Conservation (phyloP, 2,888 invertebrate species). For the Microdon myrmicae region DNA sequence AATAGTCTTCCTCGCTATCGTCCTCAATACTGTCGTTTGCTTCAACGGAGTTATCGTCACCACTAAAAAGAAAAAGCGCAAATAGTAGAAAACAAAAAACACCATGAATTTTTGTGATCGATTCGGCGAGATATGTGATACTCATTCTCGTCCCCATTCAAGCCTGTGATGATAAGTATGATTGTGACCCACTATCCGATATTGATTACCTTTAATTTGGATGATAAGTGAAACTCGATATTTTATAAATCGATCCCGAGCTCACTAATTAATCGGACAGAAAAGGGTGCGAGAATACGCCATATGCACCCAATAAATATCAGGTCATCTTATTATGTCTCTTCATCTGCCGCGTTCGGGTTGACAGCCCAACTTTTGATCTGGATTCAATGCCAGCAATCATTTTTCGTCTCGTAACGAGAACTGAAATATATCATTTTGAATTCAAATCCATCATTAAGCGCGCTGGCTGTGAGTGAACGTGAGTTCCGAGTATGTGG, state of each 20-base stretch:
- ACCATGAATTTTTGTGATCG: no score
- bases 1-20: conserved; percentile 54
- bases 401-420: conserved; percentile 16
- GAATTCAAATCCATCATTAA: conserved; percentile 29
- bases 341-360: no score
- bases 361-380: no score
- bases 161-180: conserved; percentile 30
- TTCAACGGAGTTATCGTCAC: conserved; percentile 8
- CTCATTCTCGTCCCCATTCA: conserved; percentile 13
- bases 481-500: conserved; percentile 29
- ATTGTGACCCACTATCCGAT: conserved; percentile 41
- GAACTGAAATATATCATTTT: conserved; percentile 40
- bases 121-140: conserved; percentile 47
- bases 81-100: no score
- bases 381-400: no score
- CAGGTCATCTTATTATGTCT: no score
- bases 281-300: neutral
- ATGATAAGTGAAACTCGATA: conserved; percentile 15
- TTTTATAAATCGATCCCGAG: no score
- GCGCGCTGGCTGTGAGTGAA: conserved; percentile 37
- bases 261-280: conserved; percentile 11
- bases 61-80: conserved; percentile 15
- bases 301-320: no score
- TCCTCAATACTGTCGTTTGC: conserved; percentile 3
- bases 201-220: conserved; percentile 38